phyloP scores from a whole-genome alignment of 2,888 invertebrate genomes.

The Melipona bicolor region DNA sequence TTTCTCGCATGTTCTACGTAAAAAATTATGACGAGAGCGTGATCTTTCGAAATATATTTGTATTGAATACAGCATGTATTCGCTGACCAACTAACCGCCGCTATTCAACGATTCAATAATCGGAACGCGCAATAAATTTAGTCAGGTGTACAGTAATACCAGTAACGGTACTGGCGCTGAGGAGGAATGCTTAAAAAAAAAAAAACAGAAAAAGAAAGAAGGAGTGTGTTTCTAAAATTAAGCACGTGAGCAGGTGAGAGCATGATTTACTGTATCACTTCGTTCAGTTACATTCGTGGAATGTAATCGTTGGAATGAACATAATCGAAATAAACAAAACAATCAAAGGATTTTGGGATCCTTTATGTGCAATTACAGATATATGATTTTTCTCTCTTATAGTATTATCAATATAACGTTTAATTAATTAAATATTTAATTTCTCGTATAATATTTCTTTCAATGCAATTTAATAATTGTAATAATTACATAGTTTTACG shows the following conservation, averaged over 20 bases:
- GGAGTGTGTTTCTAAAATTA: slow-evolving; percentile 46
- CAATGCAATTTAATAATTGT: too few relatives aligned
- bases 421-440: too few relatives aligned
- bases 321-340: neutral
- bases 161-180: slow-evolving; percentile 67
- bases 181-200: slow-evolving; percentile 64
- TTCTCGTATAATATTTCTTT: too few relatives aligned
- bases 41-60: neutral
- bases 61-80: neutral
- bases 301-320: neutral
- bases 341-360: too few relatives aligned
- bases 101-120: slow-evolving; percentile 55
- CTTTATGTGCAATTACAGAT: too few relatives aligned
- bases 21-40: neutral
- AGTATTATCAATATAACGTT: too few relatives aligned
- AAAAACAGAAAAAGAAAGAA: neutral
- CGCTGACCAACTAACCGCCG: slow-evolving; percentile 39
- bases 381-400: too few relatives aligned
- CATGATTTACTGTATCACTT: slow-evolving; percentile 59
- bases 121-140: slow-evolving; percentile 61
- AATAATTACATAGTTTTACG: too few relatives aligned
- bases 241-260: slow-evolving; percentile 18
- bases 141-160: slow-evolving; percentile 63
- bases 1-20: too few relatives aligned
- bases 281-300: slow-evolving; percentile 54